Conservation (phyloP, 2,113 vertebrate genomes). For the Chelonoidis abingdonii region DNA sequence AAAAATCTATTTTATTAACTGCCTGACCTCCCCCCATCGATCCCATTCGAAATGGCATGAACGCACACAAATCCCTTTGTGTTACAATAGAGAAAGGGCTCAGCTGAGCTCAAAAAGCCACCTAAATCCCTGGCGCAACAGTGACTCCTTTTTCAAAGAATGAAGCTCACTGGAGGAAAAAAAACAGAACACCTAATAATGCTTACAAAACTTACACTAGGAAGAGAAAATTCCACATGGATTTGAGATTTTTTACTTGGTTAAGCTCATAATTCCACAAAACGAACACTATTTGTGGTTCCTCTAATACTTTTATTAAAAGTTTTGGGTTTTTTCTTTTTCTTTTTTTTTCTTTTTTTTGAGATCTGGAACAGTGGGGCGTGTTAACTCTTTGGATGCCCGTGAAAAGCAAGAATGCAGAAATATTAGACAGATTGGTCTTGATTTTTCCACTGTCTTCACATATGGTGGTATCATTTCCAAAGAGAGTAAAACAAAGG, state of each 20-base stretch:
- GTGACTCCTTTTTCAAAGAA: background rate
- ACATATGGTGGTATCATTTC: background rate
- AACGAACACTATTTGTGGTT: conserved; percentile 12
- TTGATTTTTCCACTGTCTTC: no score
- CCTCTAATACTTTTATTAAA: conserved; percentile 56
- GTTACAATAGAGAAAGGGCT: background rate
- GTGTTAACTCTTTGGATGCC: background rate
- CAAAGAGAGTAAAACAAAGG: background rate
- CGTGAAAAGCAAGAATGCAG: background rate
- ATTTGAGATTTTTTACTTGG: conserved; percentile 65
- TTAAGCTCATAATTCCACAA: conserved; percentile 59
- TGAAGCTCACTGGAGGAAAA: background rate
- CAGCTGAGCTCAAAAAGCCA: conserved; percentile 25
- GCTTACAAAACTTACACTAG: background rate
- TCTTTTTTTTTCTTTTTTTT: background rate
- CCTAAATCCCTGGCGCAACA: background rate
- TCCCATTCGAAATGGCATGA: background rate
- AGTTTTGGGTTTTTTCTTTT: background rate
- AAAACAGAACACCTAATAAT: background rate
- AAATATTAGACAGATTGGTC: background rate
- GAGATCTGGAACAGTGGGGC: background rate
- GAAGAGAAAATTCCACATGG: conserved; percentile 68
- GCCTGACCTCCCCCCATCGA: conserved; percentile 55
- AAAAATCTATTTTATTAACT: conserved; percentile 60
- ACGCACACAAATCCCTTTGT: background rate